Evolutionary conservation across 1,140 invertebrate species (phyloP).

Genomic region (Drosophila malerkotliana): DNA sequence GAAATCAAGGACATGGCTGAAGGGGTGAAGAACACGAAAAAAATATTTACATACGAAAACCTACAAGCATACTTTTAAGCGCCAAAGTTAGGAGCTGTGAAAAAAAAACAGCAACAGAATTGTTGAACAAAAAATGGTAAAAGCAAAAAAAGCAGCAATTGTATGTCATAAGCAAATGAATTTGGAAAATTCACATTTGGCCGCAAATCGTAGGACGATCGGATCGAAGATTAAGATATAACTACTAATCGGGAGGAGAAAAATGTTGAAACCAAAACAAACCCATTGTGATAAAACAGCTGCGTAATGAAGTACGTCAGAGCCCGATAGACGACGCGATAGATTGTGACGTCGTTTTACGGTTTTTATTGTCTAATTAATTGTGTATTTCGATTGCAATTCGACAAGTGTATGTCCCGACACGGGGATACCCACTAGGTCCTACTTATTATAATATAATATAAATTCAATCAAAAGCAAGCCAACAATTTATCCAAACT

Average conservation of each 20-base stretch:
- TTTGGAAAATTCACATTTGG: conserved; percentile 31
- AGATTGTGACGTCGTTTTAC: conserved; percentile 10
- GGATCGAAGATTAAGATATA: conserved; percentile 11
- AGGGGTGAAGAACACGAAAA: neutral
- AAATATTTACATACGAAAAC: conserved; percentile 25
- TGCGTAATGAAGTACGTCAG: conserved; percentile 50
- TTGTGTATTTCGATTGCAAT: conserved; percentile 63
- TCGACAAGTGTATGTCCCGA: conserved; percentile 30
- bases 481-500: conserved; percentile 61
- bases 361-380: conserved; percentile 48
- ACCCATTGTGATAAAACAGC: conserved; percentile 59
- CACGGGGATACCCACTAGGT: conserved; percentile 15
- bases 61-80: conserved; percentile 57
- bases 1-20: neutral
- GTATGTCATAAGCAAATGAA: conserved; percentile 53
- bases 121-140: conserved; percentile 15
- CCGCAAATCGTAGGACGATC: conserved; percentile 17
- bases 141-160: conserved; percentile 48
- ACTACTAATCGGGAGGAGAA: conserved; percentile 18
- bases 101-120: conserved; percentile 8
- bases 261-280: conserved; percentile 52
- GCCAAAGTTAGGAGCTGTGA: conserved; percentile 60
- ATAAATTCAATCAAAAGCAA: conserved; percentile 48
- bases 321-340: conserved; percentile 25
- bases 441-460: conserved; percentile 26